phyloP scores from a whole-genome alignment of 2,888 invertebrate species.

The Mesorhabditis sp. region DNA sequence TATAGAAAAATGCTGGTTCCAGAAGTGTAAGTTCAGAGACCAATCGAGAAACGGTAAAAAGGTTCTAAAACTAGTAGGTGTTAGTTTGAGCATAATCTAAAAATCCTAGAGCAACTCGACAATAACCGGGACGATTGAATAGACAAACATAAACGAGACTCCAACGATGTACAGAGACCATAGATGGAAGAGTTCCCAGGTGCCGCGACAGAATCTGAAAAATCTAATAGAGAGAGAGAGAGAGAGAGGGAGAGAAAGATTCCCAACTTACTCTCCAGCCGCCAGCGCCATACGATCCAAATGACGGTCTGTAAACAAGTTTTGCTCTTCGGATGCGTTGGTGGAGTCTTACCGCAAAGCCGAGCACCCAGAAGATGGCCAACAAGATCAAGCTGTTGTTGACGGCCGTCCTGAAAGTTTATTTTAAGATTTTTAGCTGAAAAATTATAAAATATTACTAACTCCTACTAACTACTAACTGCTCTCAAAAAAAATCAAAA shows the following conservation, averaged over 20 bases:
- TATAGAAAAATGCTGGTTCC: no score
- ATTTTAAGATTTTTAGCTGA: no score
- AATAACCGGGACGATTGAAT: not conserved
- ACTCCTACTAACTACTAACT: no score
- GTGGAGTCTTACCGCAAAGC: not conserved
- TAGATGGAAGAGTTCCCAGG: not conserved
- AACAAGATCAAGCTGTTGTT: not conserved
- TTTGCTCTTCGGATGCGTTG: not conserved
- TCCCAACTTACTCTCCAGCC: not conserved
- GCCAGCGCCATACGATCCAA: not conserved
- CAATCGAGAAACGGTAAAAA: not conserved
- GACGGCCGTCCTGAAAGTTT: not conserved
- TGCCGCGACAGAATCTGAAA: conserved; percentile 1
- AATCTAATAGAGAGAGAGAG: not conserved
- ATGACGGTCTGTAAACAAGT: no score
- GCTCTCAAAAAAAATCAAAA: no score
- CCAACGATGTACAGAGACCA: not conserved
- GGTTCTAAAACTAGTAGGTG: not conserved
- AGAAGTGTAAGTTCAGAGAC: not conserved
- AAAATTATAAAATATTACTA: no score
- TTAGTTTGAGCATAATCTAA: not conserved
- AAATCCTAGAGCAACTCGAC: not conserved
- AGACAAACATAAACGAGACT: not conserved
- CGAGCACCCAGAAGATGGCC: not conserved
- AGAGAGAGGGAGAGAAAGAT: not conserved